These are phyloP conservation scores for Chloroclystis v-ata DNA, from an alignment of 2,888 invertebrate species.

Conservation along the genomic window DNA sequence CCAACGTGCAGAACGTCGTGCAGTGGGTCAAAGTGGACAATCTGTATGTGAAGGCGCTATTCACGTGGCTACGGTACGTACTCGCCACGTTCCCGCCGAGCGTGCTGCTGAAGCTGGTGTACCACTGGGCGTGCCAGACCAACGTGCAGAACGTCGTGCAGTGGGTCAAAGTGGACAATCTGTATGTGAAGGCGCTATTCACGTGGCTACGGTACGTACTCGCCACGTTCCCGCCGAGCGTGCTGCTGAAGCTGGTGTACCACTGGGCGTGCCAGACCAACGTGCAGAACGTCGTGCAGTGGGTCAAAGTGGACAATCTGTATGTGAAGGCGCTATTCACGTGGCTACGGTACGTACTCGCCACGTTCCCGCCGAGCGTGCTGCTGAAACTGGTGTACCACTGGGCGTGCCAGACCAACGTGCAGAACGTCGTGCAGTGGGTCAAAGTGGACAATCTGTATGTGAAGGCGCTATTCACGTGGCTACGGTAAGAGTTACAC, in stretches of 20 bases:
- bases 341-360: constrained; percentile 43
- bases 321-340: constrained; percentile 81
- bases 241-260: constrained; percentile 81
- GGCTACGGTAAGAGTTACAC: no score
- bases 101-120: constrained; percentile 78
- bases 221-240: background rate
- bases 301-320: constrained; percentile 84
- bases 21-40: constrained; percentile 89
- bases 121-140: constrained; percentile 95
- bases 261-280: constrained; percentile 96
- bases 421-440: constrained; percentile 93
- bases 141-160: constrained; percentile 92
- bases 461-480: constrained; percentile 79
- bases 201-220: constrained; percentile 51
- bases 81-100: background rate
- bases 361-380: background rate
- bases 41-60: constrained; percentile 79
- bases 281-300: constrained; percentile 91
- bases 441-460: constrained; percentile 81
- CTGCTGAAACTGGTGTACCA: constrained; percentile 85
- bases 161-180: constrained; percentile 86
- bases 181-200: constrained; percentile 80
- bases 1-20: constrained; percentile 91
- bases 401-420: constrained; percentile 94
- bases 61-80: constrained; percentile 61